Conservation (phyloP, 2,888 invertebrate genomes). For the Chymomyza caudatula region DNA sequence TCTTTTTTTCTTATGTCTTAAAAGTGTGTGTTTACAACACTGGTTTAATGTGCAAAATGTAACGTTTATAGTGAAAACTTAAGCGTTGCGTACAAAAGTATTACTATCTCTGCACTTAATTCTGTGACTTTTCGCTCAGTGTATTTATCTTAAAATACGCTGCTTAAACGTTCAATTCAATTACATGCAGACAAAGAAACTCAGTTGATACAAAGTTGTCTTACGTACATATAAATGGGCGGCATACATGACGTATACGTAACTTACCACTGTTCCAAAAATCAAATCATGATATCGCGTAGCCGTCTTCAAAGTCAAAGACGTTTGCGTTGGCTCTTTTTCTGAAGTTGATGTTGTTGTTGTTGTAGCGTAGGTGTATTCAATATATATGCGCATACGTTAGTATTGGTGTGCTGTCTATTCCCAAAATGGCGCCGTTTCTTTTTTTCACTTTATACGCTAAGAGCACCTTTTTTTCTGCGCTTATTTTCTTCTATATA, state of each 20-base stretch:
- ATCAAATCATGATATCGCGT: slow-evolving; percentile 61
- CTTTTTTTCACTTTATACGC: slow-evolving; percentile 25
- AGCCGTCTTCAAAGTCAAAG: slow-evolving; percentile 41
- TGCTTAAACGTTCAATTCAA: slow-evolving; percentile 56
- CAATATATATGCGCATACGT: background rate
- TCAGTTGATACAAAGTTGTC: background rate
- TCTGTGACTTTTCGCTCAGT: background rate
- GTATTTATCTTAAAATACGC: slow-evolving; percentile 4
- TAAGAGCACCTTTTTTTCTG: slow-evolving; percentile 17
- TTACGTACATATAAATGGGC: background rate
- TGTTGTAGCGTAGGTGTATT: slow-evolving; percentile 9
- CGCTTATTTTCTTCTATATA: slow-evolving; percentile 37
- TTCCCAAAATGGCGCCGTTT: slow-evolving; percentile 11
- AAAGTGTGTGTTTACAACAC: too few relatives aligned
- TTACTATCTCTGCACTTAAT: too few relatives aligned
- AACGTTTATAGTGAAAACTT: too few relatives aligned
- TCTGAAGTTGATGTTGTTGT: background rate
- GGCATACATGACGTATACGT: slow-evolving; percentile 3
- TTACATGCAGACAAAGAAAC: slow-evolving; percentile 44
- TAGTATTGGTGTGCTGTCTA: background rate
- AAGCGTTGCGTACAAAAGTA: too few relatives aligned
- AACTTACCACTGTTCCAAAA: slow-evolving; percentile 51
- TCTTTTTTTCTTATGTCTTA: too few relatives aligned
- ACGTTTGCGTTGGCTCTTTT: slow-evolving; percentile 17
- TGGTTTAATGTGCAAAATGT: too few relatives aligned